Evolutionary conservation across 2,888 invertebrate species (phyloP).

Genomic region (Mythimna pallens): DNA sequence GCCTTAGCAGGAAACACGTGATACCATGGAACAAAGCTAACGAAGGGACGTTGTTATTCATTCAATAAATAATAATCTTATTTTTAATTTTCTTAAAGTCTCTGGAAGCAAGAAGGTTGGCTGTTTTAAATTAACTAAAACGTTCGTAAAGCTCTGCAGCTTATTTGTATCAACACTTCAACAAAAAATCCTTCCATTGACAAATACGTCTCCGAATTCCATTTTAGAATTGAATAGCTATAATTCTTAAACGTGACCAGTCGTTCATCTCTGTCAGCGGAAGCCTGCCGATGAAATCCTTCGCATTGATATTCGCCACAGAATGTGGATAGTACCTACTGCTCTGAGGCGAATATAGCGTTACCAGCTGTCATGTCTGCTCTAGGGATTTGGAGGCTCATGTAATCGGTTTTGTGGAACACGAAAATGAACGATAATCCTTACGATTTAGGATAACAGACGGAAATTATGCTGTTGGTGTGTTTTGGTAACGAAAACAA

Average conservation of each 20-base stretch:
- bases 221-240: slow-evolving; percentile 39
- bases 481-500: background rate
- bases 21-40: too few relatives aligned
- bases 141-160: background rate
- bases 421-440: slow-evolving; percentile 1
- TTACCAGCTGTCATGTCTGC: slow-evolving; percentile 29
- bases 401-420: slow-evolving; percentile 8
- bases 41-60: too few relatives aligned
- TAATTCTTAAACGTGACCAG: slow-evolving; percentile 47
- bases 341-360: slow-evolving; percentile 22
- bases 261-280: slow-evolving; percentile 59
- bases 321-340: slow-evolving; percentile 24
- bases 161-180: background rate
- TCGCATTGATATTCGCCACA: slow-evolving; percentile 57
- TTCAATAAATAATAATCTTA: too few relatives aligned
- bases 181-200: background rate
- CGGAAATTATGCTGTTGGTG: background rate
- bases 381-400: slow-evolving; percentile 33
- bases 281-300: slow-evolving; percentile 55
- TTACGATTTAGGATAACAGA: slow-evolving; percentile 6
- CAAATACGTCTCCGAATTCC: slow-evolving; percentile 15
- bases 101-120: background rate
- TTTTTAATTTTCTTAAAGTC: too few relatives aligned
- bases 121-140: background rate
- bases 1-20: too few relatives aligned